Evolutionary conservation across 92 coral and sea anemone species (phyloP).

Genomic region (Parazoanthus darwini): DNA sequence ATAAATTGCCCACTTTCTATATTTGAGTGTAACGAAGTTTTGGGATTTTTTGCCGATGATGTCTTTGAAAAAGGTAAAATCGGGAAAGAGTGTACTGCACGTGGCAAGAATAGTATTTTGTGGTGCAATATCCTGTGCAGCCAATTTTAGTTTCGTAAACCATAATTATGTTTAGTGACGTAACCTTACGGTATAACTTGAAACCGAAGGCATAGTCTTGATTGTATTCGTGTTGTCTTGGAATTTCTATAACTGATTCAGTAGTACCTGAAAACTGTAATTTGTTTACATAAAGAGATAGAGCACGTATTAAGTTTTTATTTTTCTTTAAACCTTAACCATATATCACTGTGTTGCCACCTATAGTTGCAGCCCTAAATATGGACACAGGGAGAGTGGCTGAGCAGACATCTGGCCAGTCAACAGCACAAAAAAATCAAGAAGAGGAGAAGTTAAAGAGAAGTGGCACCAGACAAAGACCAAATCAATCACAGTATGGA

Average conservation of each 20-base stretch:
- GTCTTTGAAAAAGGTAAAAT: no score
- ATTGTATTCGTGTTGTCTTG: neutral
- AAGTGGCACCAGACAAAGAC: neutral
- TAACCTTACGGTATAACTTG: neutral
- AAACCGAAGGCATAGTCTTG: neutral
- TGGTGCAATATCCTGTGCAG: neutral
- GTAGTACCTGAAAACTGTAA: no score
- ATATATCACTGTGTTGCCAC: neutral
- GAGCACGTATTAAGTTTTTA: no score
- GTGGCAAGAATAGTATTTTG: neutral
- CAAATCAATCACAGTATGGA: neutral
- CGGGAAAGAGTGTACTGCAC: neutral
- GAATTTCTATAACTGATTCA: no score
- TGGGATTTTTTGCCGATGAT: no score
- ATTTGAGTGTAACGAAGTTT: no score
- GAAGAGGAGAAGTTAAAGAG: constrained; percentile 12
- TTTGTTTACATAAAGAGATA: neutral
- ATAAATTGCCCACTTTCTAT: no score
- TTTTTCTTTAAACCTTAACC: neutral
- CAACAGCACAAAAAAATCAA: neutral
- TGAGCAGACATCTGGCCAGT: neutral
- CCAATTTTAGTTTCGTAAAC: no score
- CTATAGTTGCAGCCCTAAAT: neutral
- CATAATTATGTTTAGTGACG: neutral
- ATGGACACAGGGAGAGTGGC: constrained; percentile 10